Evolutionary conservation across 2,797 vertebrate genomes (phyloP).

Genomic region (Menidia menidia): DNA sequence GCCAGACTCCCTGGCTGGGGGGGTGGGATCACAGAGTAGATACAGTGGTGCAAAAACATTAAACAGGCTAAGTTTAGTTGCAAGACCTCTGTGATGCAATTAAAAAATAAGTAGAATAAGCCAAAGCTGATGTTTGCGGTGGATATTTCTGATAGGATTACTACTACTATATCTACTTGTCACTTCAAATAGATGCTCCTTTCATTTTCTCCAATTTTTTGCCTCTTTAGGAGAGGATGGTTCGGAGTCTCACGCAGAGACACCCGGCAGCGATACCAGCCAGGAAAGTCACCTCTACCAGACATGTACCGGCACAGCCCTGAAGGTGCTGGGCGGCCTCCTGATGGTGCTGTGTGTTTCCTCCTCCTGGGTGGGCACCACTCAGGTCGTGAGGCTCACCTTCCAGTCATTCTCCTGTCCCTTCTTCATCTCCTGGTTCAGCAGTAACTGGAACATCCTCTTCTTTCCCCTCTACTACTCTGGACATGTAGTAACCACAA

Average conservation of each 20-base stretch:
- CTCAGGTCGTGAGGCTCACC: conserved; percentile 96
- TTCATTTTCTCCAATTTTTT: background rate
- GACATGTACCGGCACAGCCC: conserved; percentile 84
- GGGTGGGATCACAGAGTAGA: background rate
- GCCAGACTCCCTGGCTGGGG: no score
- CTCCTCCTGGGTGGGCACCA: conserved; percentile 98
- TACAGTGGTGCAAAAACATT: background rate
- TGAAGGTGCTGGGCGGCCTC: conserved; percentile 94
- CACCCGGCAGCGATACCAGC: conserved; percentile 86
- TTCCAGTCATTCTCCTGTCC: conserved; percentile 99
- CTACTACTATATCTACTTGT: background rate
- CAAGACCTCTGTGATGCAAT: background rate
- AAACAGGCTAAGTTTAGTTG: background rate
- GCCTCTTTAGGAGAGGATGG: conserved; percentile 89
- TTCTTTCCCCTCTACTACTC: conserved; percentile 98
- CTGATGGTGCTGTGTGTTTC: conserved; percentile 94
- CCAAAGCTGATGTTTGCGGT: background rate
- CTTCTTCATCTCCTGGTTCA: conserved; percentile 99
- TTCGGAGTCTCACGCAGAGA: conserved; percentile 88
- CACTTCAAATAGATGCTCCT: background rate
- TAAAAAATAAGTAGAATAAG: background rate
- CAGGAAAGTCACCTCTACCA: conserved; percentile 86
- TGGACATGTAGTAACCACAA: conserved; percentile 89
- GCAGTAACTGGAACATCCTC: conserved; percentile 99
- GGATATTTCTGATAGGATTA: no score